Conservation (phyloP, 1,140 invertebrate species). For the Neodiprion virginianus region DNA sequence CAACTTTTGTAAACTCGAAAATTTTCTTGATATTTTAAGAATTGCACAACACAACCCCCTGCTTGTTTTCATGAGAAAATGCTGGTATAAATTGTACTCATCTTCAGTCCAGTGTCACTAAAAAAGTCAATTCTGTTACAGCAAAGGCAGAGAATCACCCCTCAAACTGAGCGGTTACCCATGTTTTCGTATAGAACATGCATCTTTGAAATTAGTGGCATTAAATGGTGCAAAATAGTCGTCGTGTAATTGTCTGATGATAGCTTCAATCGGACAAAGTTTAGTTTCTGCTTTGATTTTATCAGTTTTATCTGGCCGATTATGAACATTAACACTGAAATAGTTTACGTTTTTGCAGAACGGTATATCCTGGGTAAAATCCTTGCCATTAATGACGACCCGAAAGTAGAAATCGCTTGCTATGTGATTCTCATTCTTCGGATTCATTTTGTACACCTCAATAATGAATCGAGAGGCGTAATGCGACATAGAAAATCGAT, state of each 20-base stretch:
- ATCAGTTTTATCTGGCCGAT: conserved; percentile 50
- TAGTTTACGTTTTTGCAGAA: conserved; percentile 76
- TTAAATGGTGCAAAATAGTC: conserved; percentile 83
- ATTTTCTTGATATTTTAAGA: too few species aligned
- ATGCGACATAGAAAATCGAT: conserved; percentile 67
- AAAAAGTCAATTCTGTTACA: not conserved
- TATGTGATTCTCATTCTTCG: conserved; percentile 54
- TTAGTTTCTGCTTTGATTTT: conserved; percentile 58
- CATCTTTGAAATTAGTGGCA: conserved; percentile 85
- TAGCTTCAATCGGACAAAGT: conserved; percentile 84
- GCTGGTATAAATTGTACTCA: too few species aligned
- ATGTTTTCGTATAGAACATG: conserved; percentile 65
- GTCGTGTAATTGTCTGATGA: conserved; percentile 83
- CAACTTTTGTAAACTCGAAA: too few species aligned
- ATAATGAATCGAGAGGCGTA: conserved; percentile 88
- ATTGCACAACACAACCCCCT: too few species aligned
- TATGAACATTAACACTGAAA: conserved; percentile 54
- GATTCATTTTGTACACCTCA: conserved; percentile 74
- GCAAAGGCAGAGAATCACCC: not conserved
- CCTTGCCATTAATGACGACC: conserved; percentile 84
- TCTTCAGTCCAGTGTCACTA: too few species aligned
- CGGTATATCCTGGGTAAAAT: conserved; percentile 80
- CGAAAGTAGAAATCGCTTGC: conserved; percentile 80
- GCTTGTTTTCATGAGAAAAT: too few species aligned
- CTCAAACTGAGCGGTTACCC: not conserved